phyloP scores from a whole-genome alignment of 2,888 invertebrate species.

The Erebia ligea region DNA sequence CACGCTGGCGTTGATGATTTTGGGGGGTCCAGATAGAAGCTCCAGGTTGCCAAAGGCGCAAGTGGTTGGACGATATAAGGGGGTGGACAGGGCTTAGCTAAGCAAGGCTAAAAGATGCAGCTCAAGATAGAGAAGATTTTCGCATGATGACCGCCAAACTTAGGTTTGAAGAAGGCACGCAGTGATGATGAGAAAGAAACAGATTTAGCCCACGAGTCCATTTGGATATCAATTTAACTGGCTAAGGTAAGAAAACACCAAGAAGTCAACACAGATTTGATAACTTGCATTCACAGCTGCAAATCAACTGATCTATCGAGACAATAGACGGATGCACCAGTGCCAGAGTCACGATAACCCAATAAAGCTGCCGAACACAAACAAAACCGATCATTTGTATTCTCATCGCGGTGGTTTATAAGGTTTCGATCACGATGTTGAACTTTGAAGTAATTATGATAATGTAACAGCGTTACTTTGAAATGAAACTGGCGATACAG shows the following conservation, averaged over 20 bases:
- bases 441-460: constrained; percentile 20
- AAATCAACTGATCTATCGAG: constrained; percentile 12
- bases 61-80: no score
- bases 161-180: no score
- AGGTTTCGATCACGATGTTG: constrained; percentile 15
- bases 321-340: constrained; percentile 46
- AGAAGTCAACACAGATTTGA: constrained; percentile 1
- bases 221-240: no score
- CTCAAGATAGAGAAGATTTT: no score
- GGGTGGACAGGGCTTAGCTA: no score
- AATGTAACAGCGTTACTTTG: background rate
- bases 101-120: no score
- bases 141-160: no score
- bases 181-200: no score
- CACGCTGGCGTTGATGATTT: no score
- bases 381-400: constrained; percentile 48
- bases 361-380: constrained; percentile 32
- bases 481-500: background rate
- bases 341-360: constrained; percentile 47
- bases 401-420: constrained; percentile 32
- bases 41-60: no score
- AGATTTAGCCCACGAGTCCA: no score
- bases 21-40: no score
- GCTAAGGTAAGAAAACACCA: background rate
- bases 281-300: constrained; percentile 15